These are phyloP conservation scores for Litocranius walleri DNA, from an alignment of 2,113 vertebrate species.

Conservation along the genomic window DNA sequence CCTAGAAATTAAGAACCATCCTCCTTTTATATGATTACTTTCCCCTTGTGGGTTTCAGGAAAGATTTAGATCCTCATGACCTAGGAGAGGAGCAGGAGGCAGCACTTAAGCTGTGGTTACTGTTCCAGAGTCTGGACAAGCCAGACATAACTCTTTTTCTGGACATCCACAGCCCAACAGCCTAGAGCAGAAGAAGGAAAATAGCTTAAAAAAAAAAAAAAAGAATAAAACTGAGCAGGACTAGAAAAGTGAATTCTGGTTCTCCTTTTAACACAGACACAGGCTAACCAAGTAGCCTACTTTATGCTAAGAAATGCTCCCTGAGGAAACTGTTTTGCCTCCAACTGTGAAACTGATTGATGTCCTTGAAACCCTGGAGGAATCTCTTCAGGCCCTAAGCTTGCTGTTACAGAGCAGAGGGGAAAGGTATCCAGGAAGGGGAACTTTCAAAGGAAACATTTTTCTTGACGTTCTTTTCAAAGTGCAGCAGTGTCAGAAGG, in stretches of 20 bases:
- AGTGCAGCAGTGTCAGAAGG: background rate
- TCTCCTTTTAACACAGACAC: background rate
- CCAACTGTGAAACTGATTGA: slow-evolving; percentile 40
- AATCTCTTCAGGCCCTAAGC: background rate
- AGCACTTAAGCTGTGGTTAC: no score
- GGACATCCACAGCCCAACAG: background rate
- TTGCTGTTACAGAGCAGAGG: background rate
- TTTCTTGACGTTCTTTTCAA: background rate
- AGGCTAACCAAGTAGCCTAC: background rate
- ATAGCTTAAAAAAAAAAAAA: background rate
- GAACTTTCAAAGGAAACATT: background rate
- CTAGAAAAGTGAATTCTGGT: background rate
- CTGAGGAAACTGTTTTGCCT: slow-evolving; percentile 13
- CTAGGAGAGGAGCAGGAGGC: background rate
- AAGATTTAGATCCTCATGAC: background rate
- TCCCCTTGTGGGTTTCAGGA: background rate
- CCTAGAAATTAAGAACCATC: background rate
- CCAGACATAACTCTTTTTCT: background rate
- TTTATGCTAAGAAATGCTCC: slow-evolving; percentile 26
- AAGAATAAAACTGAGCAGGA: background rate
- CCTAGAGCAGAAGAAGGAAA: background rate
- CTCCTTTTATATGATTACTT: background rate
- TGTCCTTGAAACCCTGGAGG: slow-evolving; percentile 8
- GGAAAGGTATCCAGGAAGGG: background rate
- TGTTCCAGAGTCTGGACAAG: background rate